Conservation (phyloP, 2,113 vertebrate species). For the Leiothrix lutea region DNA sequence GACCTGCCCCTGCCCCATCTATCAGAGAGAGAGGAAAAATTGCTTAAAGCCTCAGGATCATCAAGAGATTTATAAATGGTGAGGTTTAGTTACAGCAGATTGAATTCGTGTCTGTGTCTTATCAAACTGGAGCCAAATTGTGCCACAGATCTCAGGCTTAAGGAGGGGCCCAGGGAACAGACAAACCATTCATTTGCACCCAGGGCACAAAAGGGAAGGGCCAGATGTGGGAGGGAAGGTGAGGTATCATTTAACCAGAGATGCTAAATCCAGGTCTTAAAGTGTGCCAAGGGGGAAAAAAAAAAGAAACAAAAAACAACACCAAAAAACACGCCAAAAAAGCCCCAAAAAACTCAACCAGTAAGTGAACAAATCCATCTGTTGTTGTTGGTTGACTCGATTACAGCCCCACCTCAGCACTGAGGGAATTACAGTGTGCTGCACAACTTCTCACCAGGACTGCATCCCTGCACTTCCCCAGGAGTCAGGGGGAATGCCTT, state of each 20-base stretch:
- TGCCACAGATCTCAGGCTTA: not conserved
- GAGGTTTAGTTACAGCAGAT: constrained; percentile 18
- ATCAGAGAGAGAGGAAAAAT: not conserved
- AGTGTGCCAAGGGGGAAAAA: not conserved
- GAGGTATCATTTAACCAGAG: constrained; percentile 23
- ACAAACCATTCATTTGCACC: constrained; percentile 1
- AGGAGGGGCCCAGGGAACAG: not conserved
- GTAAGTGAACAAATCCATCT: constrained; percentile 13
- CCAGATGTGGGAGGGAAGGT: constrained; percentile 23
- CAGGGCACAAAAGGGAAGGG: not conserved
- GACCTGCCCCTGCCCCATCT: not conserved
- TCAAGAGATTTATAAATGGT: not conserved
- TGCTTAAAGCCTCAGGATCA: not conserved
- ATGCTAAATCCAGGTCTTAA: constrained; percentile 3
- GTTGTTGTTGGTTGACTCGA: not conserved
- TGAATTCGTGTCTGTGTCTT: not conserved
- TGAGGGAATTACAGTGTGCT: not conserved
- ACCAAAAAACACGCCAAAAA: not conserved
- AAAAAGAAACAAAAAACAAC: not conserved
- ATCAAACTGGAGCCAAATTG: not conserved
- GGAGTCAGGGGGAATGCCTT: not conserved
- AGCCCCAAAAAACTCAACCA: not conserved
- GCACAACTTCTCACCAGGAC: not conserved
- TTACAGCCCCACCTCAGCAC: not conserved
- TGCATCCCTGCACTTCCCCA: not conserved